Conservation (phyloP, 2,888 invertebrate genomes). For the Idaea dimidiata region DNA sequence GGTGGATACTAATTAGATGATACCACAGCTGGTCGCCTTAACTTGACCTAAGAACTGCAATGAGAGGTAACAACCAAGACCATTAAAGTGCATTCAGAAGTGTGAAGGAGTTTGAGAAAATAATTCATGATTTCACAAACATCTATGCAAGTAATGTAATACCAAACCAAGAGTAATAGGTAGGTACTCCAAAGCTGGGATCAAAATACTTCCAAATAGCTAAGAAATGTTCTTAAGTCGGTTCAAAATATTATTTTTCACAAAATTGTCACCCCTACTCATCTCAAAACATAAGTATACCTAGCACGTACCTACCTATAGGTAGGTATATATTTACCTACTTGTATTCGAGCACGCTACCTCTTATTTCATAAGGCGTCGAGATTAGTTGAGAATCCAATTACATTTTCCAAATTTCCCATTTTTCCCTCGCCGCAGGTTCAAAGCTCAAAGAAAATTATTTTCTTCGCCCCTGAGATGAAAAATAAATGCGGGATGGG, state of each 20-base stretch:
- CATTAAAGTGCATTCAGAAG: too few species aligned
- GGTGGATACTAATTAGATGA: too few species aligned
- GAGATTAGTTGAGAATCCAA: conserved; percentile 77
- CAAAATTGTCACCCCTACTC: not conserved
- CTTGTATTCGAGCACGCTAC: conserved; percentile 62
- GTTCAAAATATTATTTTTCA: not conserved
- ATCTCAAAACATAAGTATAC: not conserved
- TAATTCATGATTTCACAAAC: too few species aligned
- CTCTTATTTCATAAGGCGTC: conserved; percentile 63
- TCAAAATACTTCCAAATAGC: not conserved
- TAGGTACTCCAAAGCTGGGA: too few species aligned
- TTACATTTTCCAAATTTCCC: conserved; percentile 76
- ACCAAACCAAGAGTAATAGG: too few species aligned
- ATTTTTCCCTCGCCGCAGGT: conserved; percentile 72
- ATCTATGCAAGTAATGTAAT: too few species aligned
- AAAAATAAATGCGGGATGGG: conserved; percentile 70
- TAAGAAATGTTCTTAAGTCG: not conserved
- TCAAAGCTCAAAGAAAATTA: conserved; percentile 79
- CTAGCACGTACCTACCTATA: not conserved
- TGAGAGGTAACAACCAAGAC: too few species aligned
- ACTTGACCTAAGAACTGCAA: too few species aligned
- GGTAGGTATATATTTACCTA: conserved; percentile 18
- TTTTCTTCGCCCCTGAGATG: conserved; percentile 76
- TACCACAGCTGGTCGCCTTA: too few species aligned
- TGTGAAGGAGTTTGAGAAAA: too few species aligned